Conservation (phyloP, 1,140 invertebrate species). For the Conus betulinus region DNA sequence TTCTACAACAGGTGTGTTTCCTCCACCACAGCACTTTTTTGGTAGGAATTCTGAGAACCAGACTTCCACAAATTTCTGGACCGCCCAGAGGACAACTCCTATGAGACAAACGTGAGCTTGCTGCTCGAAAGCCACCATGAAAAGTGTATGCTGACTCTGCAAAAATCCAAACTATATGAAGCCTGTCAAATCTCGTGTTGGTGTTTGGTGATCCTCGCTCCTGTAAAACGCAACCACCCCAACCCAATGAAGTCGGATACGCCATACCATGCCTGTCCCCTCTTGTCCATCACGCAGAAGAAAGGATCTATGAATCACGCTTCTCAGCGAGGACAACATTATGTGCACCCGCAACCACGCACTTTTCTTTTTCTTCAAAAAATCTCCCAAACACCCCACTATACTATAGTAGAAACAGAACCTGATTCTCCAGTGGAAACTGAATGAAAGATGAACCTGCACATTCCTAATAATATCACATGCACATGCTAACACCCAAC, state of each 20-base stretch:
- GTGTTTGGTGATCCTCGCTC: no score
- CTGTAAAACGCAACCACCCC: no score
- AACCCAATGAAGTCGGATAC: not conserved
- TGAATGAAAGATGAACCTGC: no score
- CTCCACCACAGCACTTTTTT: not conserved
- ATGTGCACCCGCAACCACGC: slow-evolving; percentile 22
- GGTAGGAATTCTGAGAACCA: not conserved
- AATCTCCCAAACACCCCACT: slow-evolving; percentile 3
- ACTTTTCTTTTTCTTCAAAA: slow-evolving; percentile 13
- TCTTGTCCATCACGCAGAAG: not conserved
- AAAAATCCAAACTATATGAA: slow-evolving; percentile 9
- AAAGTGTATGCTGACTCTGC: not conserved
- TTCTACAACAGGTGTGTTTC: no score
- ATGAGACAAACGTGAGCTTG: not conserved
- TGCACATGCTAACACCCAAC: no score
- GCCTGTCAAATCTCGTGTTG: no score
- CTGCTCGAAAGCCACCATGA: not conserved
- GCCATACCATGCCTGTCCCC: not conserved
- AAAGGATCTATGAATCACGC: slow-evolving; percentile 22
- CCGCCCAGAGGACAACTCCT: not conserved
- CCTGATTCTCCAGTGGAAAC: not conserved
- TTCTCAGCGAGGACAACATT: not conserved
- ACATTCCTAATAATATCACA: no score
- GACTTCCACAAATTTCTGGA: not conserved
- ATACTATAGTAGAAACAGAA: not conserved